Conservation (phyloP, 30 jellyfish, hydroid and myxozoan genomes). For the Rhopilema esculentum region DNA sequence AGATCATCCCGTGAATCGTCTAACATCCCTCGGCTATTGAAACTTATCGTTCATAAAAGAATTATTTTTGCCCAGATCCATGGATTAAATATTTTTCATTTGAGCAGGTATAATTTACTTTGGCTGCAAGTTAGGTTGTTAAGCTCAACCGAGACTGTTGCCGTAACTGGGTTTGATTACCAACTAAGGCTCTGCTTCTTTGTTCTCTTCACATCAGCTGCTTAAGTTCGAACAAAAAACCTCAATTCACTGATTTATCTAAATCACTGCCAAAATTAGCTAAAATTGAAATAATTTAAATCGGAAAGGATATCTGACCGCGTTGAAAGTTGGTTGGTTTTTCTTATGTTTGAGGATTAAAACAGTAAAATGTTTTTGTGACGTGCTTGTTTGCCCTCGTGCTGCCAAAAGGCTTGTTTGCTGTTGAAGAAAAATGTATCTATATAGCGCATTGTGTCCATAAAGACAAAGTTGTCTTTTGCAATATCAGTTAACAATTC, state of each 20-base stretch:
- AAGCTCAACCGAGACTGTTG: not conserved
- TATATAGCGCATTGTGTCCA: no score
- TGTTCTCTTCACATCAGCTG: not conserved
- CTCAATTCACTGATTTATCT: not conserved
- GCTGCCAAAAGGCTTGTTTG: not conserved
- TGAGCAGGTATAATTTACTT: constrained; percentile 6
- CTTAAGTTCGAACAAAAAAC: not conserved
- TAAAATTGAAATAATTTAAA: not conserved
- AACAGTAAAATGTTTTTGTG: not conserved
- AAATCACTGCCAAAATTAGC: not conserved
- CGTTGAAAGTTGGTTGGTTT: not conserved
- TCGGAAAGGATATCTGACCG: not conserved
- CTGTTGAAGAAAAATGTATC: not conserved
- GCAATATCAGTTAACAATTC: no score
- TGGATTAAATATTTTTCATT: constrained; percentile 17
- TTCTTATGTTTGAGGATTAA: not conserved
- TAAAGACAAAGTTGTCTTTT: no score
- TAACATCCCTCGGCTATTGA: constrained; percentile 35
- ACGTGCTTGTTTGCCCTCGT: not conserved
- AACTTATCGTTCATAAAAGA: constrained; percentile 23
- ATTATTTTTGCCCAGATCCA: constrained; percentile 27
- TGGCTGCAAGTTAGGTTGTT: not conserved
- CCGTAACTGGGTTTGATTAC: not conserved
- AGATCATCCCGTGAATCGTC: constrained; percentile 25
- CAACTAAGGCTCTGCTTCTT: not conserved